phyloP scores from a whole-genome alignment of 2,797 vertebrate genomes.

The Cetoscarus ocellatus region DNA sequence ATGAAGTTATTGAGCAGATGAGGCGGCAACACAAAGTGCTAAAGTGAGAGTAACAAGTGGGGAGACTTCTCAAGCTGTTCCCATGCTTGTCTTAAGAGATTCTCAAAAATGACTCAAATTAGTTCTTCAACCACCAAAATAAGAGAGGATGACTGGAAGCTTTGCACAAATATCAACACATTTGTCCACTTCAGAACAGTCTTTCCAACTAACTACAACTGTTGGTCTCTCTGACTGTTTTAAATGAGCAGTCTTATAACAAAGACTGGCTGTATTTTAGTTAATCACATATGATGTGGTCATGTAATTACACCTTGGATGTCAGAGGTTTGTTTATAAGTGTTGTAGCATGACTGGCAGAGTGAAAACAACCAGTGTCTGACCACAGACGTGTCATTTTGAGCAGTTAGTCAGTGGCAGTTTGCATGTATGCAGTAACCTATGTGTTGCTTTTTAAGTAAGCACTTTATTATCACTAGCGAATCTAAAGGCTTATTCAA shows the following conservation, averaged over 20 bases:
- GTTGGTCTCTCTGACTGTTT: conserved; percentile 57
- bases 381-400: conserved; percentile 36
- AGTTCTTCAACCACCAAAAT: conserved; percentile 15
- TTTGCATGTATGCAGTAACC: conserved; percentile 25
- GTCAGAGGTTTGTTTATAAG: conserved; percentile 46
- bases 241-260: conserved; percentile 56
- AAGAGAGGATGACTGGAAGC: conserved; percentile 7
- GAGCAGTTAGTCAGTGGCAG: conserved; percentile 20
- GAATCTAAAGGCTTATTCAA: conserved; percentile 1
- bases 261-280: conserved; percentile 58
- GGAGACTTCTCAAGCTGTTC: conserved; percentile 36
- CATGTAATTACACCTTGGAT: conserved; percentile 56
- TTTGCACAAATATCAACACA: conserved; percentile 49
- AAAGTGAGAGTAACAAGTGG: conserved; percentile 41
- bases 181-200: conserved; percentile 36
- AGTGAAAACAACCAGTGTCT: conserved; percentile 41
- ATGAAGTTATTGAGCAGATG: conserved; percentile 65
- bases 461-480: conserved; percentile 4
- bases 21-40: conserved; percentile 30
- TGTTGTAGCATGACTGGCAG: conserved; percentile 40
- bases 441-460: conserved; percentile 22
- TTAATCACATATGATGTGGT: conserved; percentile 42
- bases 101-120: conserved; percentile 51
- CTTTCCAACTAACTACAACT: conserved; percentile 33
- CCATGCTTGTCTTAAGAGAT: conserved; percentile 23